Evolutionary conservation across 2,797 vertebrate genomes (phyloP).

Genomic region (Zalophus californianus): DNA sequence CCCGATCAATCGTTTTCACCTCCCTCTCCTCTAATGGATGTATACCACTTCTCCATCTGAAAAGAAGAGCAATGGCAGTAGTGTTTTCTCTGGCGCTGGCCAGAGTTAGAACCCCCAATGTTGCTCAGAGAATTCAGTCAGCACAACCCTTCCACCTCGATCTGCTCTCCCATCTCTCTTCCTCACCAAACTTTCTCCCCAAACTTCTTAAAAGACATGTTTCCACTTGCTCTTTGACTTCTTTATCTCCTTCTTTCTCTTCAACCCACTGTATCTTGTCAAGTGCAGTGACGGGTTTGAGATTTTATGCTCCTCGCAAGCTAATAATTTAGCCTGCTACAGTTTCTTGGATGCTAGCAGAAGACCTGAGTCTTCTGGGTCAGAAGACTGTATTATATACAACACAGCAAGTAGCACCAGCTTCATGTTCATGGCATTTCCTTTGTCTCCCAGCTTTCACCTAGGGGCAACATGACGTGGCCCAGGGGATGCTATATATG

Average conservation of each 20-base stretch:
- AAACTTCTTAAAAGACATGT: slow-evolving; percentile 23
- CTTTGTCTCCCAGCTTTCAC: neutral
- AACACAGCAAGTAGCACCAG: neutral
- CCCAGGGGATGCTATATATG: neutral
- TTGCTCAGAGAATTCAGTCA: slow-evolving; percentile 17
- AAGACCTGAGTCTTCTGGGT: neutral
- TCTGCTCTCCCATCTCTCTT: neutral
- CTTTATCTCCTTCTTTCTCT: slow-evolving; percentile 1
- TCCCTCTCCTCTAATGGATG: neutral
- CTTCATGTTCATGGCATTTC: neutral
- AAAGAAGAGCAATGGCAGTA: neutral
- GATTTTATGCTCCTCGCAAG: slow-evolving; percentile 32
- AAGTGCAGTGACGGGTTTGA: neutral
- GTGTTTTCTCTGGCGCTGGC: neutral
- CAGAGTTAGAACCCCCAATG: neutral
- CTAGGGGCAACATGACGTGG: neutral
- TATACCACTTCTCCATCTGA: neutral
- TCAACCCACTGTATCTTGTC: neutral
- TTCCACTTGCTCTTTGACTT: slow-evolving; percentile 16
- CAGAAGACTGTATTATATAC: neutral
- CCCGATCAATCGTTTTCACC: neutral
- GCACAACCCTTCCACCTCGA: neutral
- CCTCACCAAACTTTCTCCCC: neutral
- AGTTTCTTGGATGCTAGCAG: slow-evolving; percentile 29
- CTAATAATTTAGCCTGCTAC: neutral